Conservation (phyloP, 2,888 invertebrate species). For the Bimastos eiseni region DNA sequence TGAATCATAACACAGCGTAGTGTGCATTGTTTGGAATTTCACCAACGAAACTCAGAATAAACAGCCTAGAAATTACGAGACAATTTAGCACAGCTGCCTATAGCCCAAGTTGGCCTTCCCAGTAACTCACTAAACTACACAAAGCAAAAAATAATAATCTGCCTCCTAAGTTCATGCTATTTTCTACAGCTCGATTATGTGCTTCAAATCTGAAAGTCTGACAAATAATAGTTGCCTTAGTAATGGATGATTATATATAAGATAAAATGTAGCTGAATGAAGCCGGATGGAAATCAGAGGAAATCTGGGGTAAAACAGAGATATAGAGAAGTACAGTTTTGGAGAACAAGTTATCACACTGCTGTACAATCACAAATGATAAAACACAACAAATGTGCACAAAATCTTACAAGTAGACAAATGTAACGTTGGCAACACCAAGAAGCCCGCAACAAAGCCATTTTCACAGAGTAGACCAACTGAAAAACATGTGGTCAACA, state of each 20-base stretch:
- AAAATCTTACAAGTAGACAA: background rate
- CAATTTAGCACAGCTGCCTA: background rate
- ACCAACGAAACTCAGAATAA: background rate
- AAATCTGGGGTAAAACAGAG: background rate
- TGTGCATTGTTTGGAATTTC: background rate
- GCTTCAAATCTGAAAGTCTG: background rate
- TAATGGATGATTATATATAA: background rate
- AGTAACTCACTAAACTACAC: background rate
- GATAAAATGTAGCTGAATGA: background rate
- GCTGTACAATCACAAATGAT: background rate
- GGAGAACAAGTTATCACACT: background rate
- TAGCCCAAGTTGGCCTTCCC: background rate
- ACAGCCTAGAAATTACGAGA: background rate
- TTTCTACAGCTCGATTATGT: background rate
- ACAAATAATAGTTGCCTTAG: no score
- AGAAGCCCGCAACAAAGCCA: background rate
- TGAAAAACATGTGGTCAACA: background rate
- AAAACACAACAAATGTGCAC: slow-evolving; percentile 6
- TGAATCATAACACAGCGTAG: background rate
- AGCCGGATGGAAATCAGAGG: background rate
- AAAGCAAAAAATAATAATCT: background rate
- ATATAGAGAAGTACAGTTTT: background rate
- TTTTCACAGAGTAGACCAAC: background rate
- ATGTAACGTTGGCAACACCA: background rate
- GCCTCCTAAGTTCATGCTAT: background rate